These are phyloP conservation scores for Calliphora vicina DNA, from an alignment of 1,140 invertebrate genomes.

Conservation along the genomic window DNA sequence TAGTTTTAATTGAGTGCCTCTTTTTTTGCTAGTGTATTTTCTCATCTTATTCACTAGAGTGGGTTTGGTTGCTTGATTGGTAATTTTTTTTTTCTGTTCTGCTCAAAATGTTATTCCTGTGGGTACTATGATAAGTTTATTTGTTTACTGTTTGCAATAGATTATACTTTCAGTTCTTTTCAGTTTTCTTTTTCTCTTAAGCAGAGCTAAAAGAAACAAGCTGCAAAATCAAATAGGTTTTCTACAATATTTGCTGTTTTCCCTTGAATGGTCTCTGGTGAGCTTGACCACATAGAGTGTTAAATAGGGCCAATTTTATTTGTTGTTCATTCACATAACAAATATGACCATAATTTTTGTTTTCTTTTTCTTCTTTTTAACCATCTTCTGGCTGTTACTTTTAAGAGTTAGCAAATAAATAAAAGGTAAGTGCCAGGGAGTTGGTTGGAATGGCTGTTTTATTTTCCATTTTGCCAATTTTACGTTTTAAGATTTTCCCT, in stretches of 20 bases:
- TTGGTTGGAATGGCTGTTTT: neutral
- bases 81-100: neutral
- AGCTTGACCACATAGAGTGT: neutral
- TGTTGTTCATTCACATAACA: neutral
- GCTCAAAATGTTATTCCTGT: neutral
- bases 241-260: neutral
- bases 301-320: neutral
- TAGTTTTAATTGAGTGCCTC: too few species aligned
- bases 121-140: neutral
- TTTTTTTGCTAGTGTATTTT: neutral
- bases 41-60: neutral
- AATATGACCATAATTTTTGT: neutral
- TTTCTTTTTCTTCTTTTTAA: neutral
- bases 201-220: neutral
- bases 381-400: too few species aligned
- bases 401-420: neutral
- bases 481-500: too few species aligned
- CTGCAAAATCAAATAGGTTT: neutral
- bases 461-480: too few species aligned
- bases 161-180: neutral
- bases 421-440: neutral
- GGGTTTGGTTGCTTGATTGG: neutral
- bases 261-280: neutral
- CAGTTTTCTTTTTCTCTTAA: neutral
- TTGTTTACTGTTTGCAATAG: neutral